Conservation (phyloP, 1,140 invertebrate species). For the Hycleus cichorii region DNA sequence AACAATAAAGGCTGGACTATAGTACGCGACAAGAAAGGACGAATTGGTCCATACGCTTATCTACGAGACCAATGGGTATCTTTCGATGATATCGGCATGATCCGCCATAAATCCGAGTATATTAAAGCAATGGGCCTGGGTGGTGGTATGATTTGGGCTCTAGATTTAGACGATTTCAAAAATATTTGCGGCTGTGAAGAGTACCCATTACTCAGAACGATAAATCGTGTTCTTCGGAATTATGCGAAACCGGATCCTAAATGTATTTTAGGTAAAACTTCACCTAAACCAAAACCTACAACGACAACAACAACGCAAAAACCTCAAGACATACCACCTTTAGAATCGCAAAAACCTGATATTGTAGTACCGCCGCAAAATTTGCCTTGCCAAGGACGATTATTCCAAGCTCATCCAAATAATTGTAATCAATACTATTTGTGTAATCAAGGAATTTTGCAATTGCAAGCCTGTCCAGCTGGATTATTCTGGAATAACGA, state of each 20-base stretch:
- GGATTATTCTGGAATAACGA: slow-evolving; percentile 71
- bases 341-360: slow-evolving; percentile 15
- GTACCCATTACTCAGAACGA: slow-evolving; percentile 70
- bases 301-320: slow-evolving; percentile 3
- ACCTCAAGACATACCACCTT: slow-evolving; percentile 21
- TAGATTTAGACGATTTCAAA: slow-evolving; percentile 66
- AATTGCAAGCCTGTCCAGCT: slow-evolving; percentile 58
- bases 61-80: slow-evolving; percentile 75
- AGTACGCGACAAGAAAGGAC: slow-evolving; percentile 54
- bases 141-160: slow-evolving; percentile 82
- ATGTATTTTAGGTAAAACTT: slow-evolving; percentile 31
- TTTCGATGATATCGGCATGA: slow-evolving; percentile 72
- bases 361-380: background rate
- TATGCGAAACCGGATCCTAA: slow-evolving; percentile 45
- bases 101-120: slow-evolving; percentile 63
- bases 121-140: slow-evolving; percentile 67
- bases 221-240: slow-evolving; percentile 63
- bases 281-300: slow-evolving; percentile 9
- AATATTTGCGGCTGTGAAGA: slow-evolving; percentile 70
- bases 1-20: slow-evolving; percentile 60
- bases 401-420: slow-evolving; percentile 53
- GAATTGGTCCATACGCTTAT: slow-evolving; percentile 70
- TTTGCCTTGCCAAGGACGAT: slow-evolving; percentile 48
- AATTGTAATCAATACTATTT: slow-evolving; percentile 76
- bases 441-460: slow-evolving; percentile 63